Base-by-base conservation (phyloP, 2,797 vertebrate genomes). In the Chiloscyllium punctatum region DNA sequence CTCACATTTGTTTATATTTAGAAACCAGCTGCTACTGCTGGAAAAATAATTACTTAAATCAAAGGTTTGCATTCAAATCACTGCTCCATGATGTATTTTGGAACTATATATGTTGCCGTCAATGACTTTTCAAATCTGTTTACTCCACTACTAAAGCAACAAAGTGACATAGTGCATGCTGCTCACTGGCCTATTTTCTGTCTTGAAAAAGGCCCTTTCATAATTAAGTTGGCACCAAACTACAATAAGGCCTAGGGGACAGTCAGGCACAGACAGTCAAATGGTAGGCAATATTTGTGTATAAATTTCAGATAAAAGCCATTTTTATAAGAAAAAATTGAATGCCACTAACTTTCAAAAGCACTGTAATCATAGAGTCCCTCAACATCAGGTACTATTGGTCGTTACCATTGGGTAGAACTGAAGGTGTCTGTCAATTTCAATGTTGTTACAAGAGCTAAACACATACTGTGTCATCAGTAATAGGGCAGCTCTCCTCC, bases 21-120 rank as follows among this genome's bases (percentile, higher is more conserved):
- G 90, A 33, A 92, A 92, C 90, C 90, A 92, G 90, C 90, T 92
- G 90, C 42, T 68, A 92, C 90, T 42, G 62, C n/a, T 92, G 62
- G 90, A 68, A 66, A 92, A 69, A 42, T 69, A 92, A 92, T 68
- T 92, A 69, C 90, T 69, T 68, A 69, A 92, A 92, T 92, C 90
- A 66, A 62, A 92, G 90, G 88, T 62, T 25, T 68, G 37, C 62
- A 62, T 92, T 92, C 69, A n/a, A 92, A 69, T 42, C n/a, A 8
- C 90, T 68, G n/a, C 42, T 25, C 1, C 8, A 42, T 42, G 21
- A 37, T 69, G 33, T 92, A 37, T 42, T 92, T 92, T 23, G 69
- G 42, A 11, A 92, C 7, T 27, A 37, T 42, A 25, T 8, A 69
- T n/a, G 37, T 92, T 69, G n/a, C 62, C 69, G 15, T 92, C 62